Evolutionary conservation across 2,113 vertebrate species (phyloP).

Genomic region (Pipa parva): DNA sequence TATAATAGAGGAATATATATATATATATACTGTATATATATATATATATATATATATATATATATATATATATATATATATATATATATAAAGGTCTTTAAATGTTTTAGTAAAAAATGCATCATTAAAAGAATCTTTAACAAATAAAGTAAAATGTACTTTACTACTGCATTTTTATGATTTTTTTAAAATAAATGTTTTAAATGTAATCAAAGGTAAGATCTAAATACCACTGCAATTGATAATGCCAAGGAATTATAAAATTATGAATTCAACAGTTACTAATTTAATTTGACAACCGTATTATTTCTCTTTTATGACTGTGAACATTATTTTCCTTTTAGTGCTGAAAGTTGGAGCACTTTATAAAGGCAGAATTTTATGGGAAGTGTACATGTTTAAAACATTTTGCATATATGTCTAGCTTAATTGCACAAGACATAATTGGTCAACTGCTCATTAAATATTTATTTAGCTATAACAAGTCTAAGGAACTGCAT

Average conservation of each 20-base stretch:
- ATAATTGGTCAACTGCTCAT: background rate
- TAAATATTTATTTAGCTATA: background rate
- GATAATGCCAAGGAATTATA: background rate
- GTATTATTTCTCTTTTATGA: background rate
- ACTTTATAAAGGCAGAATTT: background rate
- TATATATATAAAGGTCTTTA: too few species aligned
- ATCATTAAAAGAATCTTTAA: too few species aligned
- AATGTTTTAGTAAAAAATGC: too few species aligned
- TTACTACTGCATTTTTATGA: too few species aligned
- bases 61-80: too few species aligned
- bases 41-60: too few species aligned
- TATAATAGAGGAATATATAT: too few species aligned
- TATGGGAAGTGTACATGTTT: background rate
- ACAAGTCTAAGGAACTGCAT: background rate
- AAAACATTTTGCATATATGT: background rate
- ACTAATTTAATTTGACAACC: slow-evolving; percentile 2
- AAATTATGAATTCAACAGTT: background rate
- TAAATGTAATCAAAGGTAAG: too few species aligned
- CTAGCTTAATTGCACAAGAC: background rate
- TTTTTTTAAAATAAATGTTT: too few species aligned
- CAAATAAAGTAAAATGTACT: too few species aligned
- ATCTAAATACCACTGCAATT: background rate
- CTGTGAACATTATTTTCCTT: background rate
- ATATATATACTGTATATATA: too few species aligned
- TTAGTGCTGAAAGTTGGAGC: background rate